phyloP scores from a whole-genome alignment of 2,797 vertebrate species.

The Podarcis lilfordi region DNA sequence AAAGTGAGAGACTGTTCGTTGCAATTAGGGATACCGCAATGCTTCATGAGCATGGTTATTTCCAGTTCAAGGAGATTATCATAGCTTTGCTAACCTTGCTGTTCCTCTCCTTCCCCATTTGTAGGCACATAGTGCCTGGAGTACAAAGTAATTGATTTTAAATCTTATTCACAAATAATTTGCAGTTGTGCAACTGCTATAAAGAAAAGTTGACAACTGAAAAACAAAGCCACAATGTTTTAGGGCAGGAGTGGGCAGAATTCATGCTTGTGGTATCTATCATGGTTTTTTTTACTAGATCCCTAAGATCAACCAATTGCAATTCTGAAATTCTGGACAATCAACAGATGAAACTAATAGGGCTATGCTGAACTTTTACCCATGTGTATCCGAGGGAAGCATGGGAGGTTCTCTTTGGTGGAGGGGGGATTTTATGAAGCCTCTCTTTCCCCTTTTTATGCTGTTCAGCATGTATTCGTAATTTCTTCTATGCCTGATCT shows the following conservation, averaged over 20 bases:
- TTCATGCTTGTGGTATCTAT: too few species aligned
- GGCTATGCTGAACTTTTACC: not conserved
- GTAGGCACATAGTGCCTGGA: not conserved
- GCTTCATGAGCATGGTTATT: conserved; percentile 50
- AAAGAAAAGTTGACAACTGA: conserved; percentile 34
- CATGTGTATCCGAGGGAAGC: too few species aligned
- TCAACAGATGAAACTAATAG: not conserved
- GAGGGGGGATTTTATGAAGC: not conserved
- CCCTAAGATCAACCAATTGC: too few species aligned
- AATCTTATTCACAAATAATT: conserved; percentile 43
- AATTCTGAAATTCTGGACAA: not conserved
- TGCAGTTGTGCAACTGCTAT: conserved; percentile 13
- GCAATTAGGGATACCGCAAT: conserved; percentile 22
- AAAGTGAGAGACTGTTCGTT: conserved; percentile 52
- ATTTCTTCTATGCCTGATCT: not conserved
- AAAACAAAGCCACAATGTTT: conserved; percentile 48
- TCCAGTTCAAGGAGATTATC: conserved; percentile 66
- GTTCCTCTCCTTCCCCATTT: conserved; percentile 25
- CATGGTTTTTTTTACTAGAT: too few species aligned
- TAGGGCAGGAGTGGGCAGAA: not conserved
- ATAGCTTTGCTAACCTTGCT: conserved; percentile 19
- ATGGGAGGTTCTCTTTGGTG: not conserved
- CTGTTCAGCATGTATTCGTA: not conserved
- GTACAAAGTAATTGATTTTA: conserved; percentile 36
- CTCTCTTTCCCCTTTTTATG: not conserved